Percentiles rank a stretch among this genome's conserved stretches.
These are phyloP conservation scores for Emydocephalus ijimae DNA, from an alignment of 2,113 vertebrate species.

Conservation along the genomic window DNA sequence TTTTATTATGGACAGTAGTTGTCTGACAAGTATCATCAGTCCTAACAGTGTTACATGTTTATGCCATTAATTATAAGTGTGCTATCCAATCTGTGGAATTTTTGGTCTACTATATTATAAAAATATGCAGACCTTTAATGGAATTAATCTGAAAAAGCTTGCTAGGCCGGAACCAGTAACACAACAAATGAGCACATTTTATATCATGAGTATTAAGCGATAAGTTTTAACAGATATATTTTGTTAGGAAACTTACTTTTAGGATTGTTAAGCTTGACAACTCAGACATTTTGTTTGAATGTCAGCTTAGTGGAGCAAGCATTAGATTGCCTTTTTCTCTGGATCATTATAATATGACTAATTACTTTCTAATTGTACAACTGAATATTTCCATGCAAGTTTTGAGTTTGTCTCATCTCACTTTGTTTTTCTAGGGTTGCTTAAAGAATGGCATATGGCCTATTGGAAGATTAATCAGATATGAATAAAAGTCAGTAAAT, in stretches of 20 bases:
- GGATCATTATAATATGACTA: not conserved
- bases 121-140: not conserved
- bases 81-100: not conserved
- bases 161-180: not conserved
- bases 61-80: not conserved
- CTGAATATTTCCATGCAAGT: not conserved
- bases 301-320: not conserved
- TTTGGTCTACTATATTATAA: not conserved
- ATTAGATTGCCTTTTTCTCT: not conserved
- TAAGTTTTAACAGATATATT: not conserved
- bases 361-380: not conserved
- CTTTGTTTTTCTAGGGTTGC: slow-evolving; percentile 9
- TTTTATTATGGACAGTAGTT: not conserved
- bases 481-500: slow-evolving; percentile 23
- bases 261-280: not conserved
- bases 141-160: not conserved
- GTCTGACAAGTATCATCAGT: not conserved
- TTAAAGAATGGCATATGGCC: not conserved
- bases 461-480: not conserved
- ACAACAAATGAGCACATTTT: not conserved
- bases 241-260: not conserved
- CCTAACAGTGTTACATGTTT: not conserved
- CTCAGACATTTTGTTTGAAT: not conserved
- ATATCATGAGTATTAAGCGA: not conserved
- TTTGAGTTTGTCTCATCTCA: not conserved